Percentiles rank a stretch among this genome's conserved stretches.
These are phyloP conservation scores for Lamellibrachia luymesi DNA, from an alignment of 1,140 invertebrate species.

Conservation along the genomic window DNA sequence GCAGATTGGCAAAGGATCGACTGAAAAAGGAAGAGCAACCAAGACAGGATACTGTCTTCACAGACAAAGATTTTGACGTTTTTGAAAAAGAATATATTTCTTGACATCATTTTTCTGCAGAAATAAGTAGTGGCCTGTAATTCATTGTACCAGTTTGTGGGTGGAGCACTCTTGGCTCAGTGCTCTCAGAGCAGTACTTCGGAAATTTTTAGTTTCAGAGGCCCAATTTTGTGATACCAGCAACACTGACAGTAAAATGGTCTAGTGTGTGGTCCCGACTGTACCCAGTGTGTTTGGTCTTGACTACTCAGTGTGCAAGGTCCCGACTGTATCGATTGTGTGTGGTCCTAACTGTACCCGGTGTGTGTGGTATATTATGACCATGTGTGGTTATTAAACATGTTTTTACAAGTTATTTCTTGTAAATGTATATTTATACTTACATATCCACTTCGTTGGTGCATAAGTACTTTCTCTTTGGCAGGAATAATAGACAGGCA, in stretches of 20 bases:
- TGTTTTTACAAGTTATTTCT: not conserved
- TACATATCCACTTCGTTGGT: too few species aligned
- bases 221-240: not conserved
- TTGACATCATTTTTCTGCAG: conserved; percentile 18
- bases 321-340: not conserved
- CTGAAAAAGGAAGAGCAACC: not conserved
- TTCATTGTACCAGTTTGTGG: not conserved
- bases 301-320: too few species aligned
- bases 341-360: not conserved
- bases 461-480: too few species aligned
- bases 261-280: not conserved
- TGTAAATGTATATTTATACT: not conserved
- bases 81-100: conserved; percentile 60
- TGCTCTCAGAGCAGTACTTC: not conserved
- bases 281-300: not conserved
- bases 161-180: not conserved
- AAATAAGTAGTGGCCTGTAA: not conserved
- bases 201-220: not conserved
- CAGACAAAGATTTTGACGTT: conserved; percentile 61
- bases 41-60: conserved; percentile 51
- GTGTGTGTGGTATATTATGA: not conserved
- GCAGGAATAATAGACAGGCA: too few species aligned
- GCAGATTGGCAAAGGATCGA: not conserved
- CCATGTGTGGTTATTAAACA: not conserved
- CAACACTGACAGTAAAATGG: too few species aligned